Conservation (phyloP, 2,797 vertebrate species). For the Eupleurogrammus muticus region DNA sequence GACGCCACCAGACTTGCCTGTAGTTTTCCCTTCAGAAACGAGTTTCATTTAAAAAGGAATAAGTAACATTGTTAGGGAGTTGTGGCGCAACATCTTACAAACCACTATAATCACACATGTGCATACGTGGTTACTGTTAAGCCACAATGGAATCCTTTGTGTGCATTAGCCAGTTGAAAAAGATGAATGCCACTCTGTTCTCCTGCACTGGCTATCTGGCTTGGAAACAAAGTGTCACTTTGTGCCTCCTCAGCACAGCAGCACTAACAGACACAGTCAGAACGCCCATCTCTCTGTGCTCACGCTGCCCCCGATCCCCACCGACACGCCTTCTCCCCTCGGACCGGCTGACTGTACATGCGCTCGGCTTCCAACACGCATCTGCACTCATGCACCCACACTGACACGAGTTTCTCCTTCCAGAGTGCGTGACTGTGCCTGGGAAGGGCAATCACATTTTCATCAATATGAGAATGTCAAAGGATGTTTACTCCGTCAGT, state of each 20-base stretch:
- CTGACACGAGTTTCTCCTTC: constrained; percentile 4
- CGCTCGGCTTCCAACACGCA: constrained; percentile 31
- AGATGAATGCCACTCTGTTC: constrained; percentile 85
- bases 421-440: neutral
- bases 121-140: constrained; percentile 62
- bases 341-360: constrained; percentile 37
- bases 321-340: constrained; percentile 59
- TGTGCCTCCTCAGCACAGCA: constrained; percentile 80
- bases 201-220: constrained; percentile 72
- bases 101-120: constrained; percentile 58
- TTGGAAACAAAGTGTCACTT: constrained; percentile 83
- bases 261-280: constrained; percentile 73
- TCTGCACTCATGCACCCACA: constrained; percentile 9
- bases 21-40: constrained; percentile 1
- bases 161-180: constrained; percentile 61
- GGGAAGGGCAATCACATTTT: constrained; percentile 28
- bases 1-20: neutral
- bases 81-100: constrained; percentile 43
- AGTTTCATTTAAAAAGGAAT: neutral
- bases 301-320: constrained; percentile 29
- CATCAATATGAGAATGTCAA: constrained; percentile 20
- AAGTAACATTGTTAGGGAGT: constrained; percentile 12
- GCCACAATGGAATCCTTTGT: constrained; percentile 81
- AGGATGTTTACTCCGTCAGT: constrained; percentile 12
- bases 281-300: constrained; percentile 58